Conservation (phyloP, 1,140 invertebrate species). For the Drosophila pachea region DNA sequence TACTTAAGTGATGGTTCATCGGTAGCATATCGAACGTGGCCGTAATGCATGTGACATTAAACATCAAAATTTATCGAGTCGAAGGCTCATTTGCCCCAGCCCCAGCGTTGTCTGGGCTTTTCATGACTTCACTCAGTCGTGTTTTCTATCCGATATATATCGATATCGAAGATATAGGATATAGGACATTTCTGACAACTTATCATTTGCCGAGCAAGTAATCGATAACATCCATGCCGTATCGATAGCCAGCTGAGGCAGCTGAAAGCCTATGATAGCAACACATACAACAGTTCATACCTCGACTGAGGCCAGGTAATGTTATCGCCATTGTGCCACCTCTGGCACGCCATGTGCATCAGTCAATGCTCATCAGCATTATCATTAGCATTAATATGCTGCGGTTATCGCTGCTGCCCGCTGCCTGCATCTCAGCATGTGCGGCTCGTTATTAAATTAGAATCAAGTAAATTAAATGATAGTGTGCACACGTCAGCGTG, state of each 20-base stretch:
- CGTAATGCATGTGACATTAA: too few species aligned
- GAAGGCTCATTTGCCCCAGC: too few species aligned
- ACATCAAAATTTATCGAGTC: too few species aligned
- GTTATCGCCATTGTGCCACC: not conserved
- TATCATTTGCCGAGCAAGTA: too few species aligned
- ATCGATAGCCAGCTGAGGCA: too few species aligned
- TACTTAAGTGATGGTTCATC: not conserved
- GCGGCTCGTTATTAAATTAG: constrained; percentile 70
- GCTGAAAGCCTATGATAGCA: too few species aligned
- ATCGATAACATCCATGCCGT: not conserved
- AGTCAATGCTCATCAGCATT: constrained; percentile 31
- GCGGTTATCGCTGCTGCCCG: constrained; percentile 36
- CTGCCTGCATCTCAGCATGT: constrained; percentile 36
- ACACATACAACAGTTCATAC: too few species aligned
- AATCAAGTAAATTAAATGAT: constrained; percentile 63
- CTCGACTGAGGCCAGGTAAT: too few species aligned
- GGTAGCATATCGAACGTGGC: too few species aligned
- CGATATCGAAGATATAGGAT: not conserved
- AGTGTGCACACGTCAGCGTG: constrained; percentile 23
- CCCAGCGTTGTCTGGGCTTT: too few species aligned
- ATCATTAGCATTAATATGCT: constrained; percentile 46
- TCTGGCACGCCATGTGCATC: not conserved
- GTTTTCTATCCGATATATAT: not conserved
- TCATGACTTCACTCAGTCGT: not conserved
- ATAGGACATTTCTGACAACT: too few species aligned